A percentile compares a stretch with the other conserved stretches of the same genome.
Evolutionary conservation across 53 echinoderm and acorn worm species (phyloP).

Genomic region (Antedon mediterranea): DNA sequence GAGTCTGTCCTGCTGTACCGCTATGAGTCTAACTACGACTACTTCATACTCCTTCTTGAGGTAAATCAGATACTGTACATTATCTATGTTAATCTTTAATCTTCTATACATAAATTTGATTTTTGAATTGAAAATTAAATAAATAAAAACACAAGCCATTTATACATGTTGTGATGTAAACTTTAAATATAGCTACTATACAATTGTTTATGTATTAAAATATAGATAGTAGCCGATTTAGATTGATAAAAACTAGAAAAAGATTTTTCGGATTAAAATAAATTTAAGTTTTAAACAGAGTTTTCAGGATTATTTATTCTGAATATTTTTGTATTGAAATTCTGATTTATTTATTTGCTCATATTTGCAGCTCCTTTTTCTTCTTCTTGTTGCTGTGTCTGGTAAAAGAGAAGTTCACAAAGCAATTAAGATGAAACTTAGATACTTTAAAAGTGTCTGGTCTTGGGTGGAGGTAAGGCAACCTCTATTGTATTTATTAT

Average conservation of each 20-base stretch:
- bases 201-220: too few relatives aligned
- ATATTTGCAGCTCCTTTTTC: constrained; percentile 52
- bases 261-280: too few relatives aligned
- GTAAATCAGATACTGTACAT: constrained; percentile 14
- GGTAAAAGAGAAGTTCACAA: constrained; percentile 59
- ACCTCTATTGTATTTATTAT: too few relatives aligned
- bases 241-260: background rate
- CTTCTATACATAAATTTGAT: too few relatives aligned
- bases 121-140: too few relatives aligned
- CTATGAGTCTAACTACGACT: constrained; percentile 67
- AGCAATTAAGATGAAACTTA: constrained; percentile 43
- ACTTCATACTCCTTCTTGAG: constrained; percentile 87
- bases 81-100: too few relatives aligned
- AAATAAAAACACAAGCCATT: too few relatives aligned
- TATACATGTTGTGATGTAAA: too few relatives aligned
- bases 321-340: too few relatives aligned
- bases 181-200: too few relatives aligned
- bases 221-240: too few relatives aligned
- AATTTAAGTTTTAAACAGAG: background rate
- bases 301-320: background rate
- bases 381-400: constrained; percentile 54
- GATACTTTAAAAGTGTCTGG: constrained; percentile 52
- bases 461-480: constrained; percentile 80
- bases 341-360: background rate
- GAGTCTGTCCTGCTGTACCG: constrained; percentile 71